Base-by-base conservation (phyloP, 1,140 invertebrate species). In the Melanaphis sacchari region DNA sequence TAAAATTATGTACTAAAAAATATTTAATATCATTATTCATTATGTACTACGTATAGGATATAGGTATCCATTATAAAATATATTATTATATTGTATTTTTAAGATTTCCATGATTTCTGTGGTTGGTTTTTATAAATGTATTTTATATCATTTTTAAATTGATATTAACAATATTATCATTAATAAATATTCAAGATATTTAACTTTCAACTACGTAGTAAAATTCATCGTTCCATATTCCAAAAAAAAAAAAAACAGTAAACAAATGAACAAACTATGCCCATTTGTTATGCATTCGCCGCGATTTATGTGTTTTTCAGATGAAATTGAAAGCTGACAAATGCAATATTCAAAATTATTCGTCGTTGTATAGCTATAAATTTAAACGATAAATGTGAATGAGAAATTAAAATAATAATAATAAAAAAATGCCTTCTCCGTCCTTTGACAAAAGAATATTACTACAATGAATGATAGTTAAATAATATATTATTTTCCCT, bases 241-340 rank as follows among this genome's bases (percentile, higher is more conserved):
- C 18, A 59, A 21, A 90, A 26, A 54, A 54, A 54, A 54, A 54
- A 54, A 76, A 76, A n/a, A n/a, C 31, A 76, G 59, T 76, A n/a
- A 41, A 59, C 52, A 40, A 24, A 38, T 38, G 38, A 31, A 46
- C 43, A 84, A 84, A n/a, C 11, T 89, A 52, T 26, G 40, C 21
- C 46, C 22, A 90, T 90, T 90, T 59, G 66, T 92, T 76, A 82
- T 38, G 31, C 18, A 15, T 38, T 54, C 31, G 4, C 43, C 11
- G 43, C 59, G 90, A 82, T 92, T 92, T 82, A 82, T 92, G 66
- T 31, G 66, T 92, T 82, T 92, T 76, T 49, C 66, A 40, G 41
- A 82, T 54, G 90, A 66, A 91, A 91, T 91, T 46, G 90, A 92
- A 92, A 82, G 76, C 59, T 92, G 90, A 82, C 90, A 92, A 92